Conservation (phyloP, 2,797 vertebrate species). For the Thaleichthys pacificus region DNA sequence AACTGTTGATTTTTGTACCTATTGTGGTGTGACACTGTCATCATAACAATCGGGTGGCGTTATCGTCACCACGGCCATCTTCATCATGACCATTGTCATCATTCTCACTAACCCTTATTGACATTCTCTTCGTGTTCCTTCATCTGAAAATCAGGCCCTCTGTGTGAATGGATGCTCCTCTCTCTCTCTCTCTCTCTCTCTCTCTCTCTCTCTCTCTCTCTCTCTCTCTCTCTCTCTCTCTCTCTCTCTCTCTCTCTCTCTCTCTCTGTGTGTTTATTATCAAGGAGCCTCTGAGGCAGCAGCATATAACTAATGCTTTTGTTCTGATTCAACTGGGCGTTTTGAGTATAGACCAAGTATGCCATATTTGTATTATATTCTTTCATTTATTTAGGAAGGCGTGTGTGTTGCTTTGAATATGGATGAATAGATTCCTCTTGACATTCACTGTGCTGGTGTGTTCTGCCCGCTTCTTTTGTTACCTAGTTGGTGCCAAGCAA, state of each 20-base stretch:
- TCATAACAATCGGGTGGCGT: not conserved
- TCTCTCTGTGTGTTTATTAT: too few relatives aligned
- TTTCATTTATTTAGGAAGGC: not conserved
- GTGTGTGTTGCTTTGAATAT: not conserved
- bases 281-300: too few relatives aligned
- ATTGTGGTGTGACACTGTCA: too few relatives aligned
- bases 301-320: too few relatives aligned
- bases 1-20: not conserved
- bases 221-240: too few relatives aligned
- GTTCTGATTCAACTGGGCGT: too few relatives aligned
- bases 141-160: constrained; percentile 56
- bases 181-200: too few relatives aligned
- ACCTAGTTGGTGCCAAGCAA: too few relatives aligned
- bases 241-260: too few relatives aligned
- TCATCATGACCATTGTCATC: not conserved
- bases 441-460: not conserved
- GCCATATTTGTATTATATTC: not conserved
- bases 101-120: not conserved
- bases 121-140: constrained; percentile 5
- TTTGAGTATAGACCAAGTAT: too few relatives aligned
- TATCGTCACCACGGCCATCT: too few relatives aligned
- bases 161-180: constrained; percentile 50
- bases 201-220: too few relatives aligned
- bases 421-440: constrained; percentile 18
- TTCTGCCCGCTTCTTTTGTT: not conserved